Evolutionary conservation across 2,113 vertebrate species (phyloP).

Genomic region (Dicentrarchus labrax): DNA sequence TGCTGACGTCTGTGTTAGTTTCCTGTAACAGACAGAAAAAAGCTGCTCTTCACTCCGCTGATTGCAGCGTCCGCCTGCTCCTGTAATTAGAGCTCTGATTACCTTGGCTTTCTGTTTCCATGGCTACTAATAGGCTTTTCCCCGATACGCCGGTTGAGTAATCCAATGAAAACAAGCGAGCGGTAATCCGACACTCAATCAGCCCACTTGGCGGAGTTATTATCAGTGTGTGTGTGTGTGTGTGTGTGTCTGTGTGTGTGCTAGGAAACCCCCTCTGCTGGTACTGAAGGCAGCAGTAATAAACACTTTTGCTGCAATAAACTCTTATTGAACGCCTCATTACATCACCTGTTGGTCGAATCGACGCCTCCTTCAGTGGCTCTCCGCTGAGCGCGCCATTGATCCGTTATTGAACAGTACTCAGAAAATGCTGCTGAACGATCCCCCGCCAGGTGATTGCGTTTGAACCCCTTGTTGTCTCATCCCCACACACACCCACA

Average conservation of each 20-base stretch:
- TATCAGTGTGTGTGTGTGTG: constrained; percentile 34
- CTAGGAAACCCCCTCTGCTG: constrained; percentile 49
- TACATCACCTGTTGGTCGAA: constrained; percentile 29
- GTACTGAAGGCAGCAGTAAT: constrained; percentile 4
- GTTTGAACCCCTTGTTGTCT: not conserved
- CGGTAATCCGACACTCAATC: constrained; percentile 69
- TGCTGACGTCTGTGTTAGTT: not conserved
- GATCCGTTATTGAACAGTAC: constrained; percentile 33
- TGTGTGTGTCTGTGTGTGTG: constrained; percentile 38
- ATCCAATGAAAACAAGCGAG: constrained; percentile 66
- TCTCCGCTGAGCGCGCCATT: constrained; percentile 11
- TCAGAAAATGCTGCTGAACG: constrained; percentile 30
- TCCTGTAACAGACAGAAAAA: constrained; percentile 7
- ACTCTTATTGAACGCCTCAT: constrained; percentile 35
- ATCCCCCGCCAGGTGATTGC: constrained; percentile 34
- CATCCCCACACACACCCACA: not conserved
- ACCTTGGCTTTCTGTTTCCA: constrained; percentile 55
- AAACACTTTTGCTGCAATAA: constrained; percentile 38
- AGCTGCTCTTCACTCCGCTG: constrained; percentile 42
- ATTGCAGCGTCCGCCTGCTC: constrained; percentile 47
- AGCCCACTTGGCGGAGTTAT: constrained; percentile 57
- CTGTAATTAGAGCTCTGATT: constrained; percentile 70
- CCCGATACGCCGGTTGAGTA: constrained; percentile 36
- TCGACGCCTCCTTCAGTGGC: not conserved
- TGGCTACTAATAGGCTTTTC: constrained; percentile 69